Base-by-base conservation (phyloP, 2,888 invertebrate genomes). In the Erebia epiphron region DNA sequence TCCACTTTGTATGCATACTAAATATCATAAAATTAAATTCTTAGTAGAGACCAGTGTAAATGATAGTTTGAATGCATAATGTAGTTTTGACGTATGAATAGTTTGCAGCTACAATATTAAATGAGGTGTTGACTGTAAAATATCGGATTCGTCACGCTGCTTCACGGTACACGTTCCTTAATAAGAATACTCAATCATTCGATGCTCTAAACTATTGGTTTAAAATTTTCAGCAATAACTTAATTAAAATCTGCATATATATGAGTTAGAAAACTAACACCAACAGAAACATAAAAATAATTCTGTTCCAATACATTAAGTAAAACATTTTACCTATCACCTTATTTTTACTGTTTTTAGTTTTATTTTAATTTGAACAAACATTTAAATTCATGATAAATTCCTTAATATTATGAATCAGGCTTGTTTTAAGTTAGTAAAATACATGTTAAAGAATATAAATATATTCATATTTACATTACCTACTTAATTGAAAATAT, bases 91-190 rank as follows among this genome's bases (percentile, higher is more conserved):
- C 49, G 83, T 84, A 86, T 83, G 83, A 86, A 87, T 87, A 83
- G 82, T 87, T 85, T 83, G 83, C 84, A 83, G 83, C 81, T 85
- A 85, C 85, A 89, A 88, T 87, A 83, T 82, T 77, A 82, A 86
- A 87, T 88, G 87, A 91, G 85, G 86, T 87, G 86, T 88, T 83
- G 82, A 86, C 84, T 91, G 92, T 92, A 89, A 87, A 87, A 84
- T 87, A 92, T 92, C 81, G 86, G 75, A 91, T 92, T 85, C 76
- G 90, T 78, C 78, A 89, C 90, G 91, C 84, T 86, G 79, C 83
- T 82, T 83, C 79, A 79, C 76, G 79, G 86, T 90, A 88, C 90
- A 88, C 87, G 89, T 68, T 18, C 18, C 54, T n/a, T n/a, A n/a
- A 68, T 62, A 68, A 14, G 54, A 56, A 52, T 62, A 54, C 46